Conservation (phyloP, 2,797 vertebrate genomes). For the Danio jaintianensis region DNA sequence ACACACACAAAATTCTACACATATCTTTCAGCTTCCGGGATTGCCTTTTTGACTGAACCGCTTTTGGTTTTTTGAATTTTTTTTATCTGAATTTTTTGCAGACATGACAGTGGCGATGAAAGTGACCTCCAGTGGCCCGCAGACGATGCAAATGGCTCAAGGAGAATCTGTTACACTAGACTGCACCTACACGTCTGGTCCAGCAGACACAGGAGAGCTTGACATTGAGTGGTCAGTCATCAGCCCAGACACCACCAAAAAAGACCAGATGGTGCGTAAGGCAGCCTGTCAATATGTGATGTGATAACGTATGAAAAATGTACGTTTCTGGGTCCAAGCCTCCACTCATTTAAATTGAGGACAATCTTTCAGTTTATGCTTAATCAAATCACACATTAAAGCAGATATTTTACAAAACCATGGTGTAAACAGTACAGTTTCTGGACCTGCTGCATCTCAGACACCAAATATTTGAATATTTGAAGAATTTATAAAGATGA, state of each 20-base stretch:
- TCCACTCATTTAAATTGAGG: too few relatives aligned
- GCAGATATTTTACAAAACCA: too few relatives aligned
- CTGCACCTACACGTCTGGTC: conserved; percentile 80
- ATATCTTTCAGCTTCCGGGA: neutral
- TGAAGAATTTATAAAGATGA: too few relatives aligned
- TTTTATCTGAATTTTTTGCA: conserved; percentile 36
- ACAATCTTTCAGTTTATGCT: too few relatives aligned
- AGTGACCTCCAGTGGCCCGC: conserved; percentile 80
- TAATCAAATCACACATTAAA: too few relatives aligned
- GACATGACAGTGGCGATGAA: conserved; percentile 71
- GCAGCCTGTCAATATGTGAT: neutral
- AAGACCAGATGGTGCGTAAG: conserved; percentile 84
- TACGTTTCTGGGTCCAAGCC: too few relatives aligned
- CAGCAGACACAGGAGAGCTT: conserved; percentile 82
- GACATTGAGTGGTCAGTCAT: conserved; percentile 90
- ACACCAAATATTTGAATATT: too few relatives aligned
- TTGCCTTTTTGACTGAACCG: neutral
- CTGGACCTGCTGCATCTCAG: too few relatives aligned
- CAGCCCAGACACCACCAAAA: conserved; percentile 82
- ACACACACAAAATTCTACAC: neutral
- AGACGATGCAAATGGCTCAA: conserved; percentile 81
- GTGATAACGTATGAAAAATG: neutral
- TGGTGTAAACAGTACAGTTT: too few relatives aligned
- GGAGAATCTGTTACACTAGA: conserved; percentile 81
- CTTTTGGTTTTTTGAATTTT: neutral